Conservation (phyloP, 1,140 invertebrate species). For the Anastrepha ludens region DNA sequence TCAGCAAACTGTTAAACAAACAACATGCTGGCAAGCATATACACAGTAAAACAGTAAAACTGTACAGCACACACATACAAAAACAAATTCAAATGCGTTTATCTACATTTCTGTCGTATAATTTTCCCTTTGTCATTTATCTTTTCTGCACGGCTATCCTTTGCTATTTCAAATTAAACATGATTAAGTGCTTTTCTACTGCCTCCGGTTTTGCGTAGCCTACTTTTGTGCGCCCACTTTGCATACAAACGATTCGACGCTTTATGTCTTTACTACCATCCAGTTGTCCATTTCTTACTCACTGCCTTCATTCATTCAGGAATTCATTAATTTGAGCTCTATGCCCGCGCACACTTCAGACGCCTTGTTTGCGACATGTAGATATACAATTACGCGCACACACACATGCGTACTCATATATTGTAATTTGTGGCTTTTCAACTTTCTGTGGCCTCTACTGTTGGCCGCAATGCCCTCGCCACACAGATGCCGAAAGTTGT, state of each 20-base stretch:
- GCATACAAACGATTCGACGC: constrained; percentile 21
- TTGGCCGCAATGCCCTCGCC: not conserved
- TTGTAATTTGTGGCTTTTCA: constrained; percentile 30
- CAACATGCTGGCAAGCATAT: no score
- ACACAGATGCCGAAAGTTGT: not conserved
- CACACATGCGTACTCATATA: no score
- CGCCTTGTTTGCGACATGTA: not conserved
- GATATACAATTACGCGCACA: not conserved
- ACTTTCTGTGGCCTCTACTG: constrained; percentile 6
- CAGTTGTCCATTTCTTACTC: not conserved
- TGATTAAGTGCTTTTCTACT: constrained; percentile 39
- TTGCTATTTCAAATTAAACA: constrained; percentile 51
- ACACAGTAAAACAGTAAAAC: no score
- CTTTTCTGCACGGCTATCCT: constrained; percentile 17
- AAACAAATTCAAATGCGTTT: not conserved
- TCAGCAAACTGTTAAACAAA: no score
- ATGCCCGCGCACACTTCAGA: not conserved
- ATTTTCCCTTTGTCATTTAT: constrained; percentile 25
- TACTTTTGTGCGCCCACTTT: constrained; percentile 27
- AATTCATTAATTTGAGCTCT: not conserved
- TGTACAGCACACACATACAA: not conserved
- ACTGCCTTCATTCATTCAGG: not conserved
- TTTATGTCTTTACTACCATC: not conserved
- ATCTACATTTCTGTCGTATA: not conserved
- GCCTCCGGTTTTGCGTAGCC: not conserved